Percentiles rank a stretch among this genome's conserved stretches.
phyloP scores from a whole-genome alignment of 2,888 invertebrate genomes.

The Erebia palarica region DNA sequence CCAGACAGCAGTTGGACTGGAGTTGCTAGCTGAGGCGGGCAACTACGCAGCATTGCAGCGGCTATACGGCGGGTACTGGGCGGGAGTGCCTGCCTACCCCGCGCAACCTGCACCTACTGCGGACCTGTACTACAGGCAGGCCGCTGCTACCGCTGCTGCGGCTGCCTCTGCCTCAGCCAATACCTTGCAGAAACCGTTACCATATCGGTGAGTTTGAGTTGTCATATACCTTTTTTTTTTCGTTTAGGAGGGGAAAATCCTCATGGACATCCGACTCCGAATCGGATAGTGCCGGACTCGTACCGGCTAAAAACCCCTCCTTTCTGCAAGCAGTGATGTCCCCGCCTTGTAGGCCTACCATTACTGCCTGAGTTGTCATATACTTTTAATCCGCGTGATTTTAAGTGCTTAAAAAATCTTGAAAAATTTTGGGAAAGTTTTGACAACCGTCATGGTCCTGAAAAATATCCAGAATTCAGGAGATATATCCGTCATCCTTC shows the following conservation, averaged over 20 bases:
- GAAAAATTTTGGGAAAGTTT: no score
- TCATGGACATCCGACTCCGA: no score
- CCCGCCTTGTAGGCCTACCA: no score
- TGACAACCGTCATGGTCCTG: no score
- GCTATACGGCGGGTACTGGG: slow-evolving; percentile 91
- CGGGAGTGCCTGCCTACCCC: slow-evolving; percentile 86
- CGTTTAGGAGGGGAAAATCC: no score
- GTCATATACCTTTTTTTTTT: neutral
- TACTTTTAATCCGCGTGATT: no score
- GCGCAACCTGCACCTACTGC: slow-evolving; percentile 86
- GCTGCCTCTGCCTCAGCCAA: slow-evolving; percentile 82
- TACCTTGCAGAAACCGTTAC: slow-evolving; percentile 94
- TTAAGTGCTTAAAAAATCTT: no score
- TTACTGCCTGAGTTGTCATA: neutral
- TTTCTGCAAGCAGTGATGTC: no score
- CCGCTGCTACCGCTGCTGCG: slow-evolving; percentile 88
- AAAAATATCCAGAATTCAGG: no score
- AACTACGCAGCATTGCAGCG: slow-evolving; percentile 99
- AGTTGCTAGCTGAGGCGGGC: slow-evolving; percentile 97
- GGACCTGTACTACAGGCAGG: slow-evolving; percentile 92
- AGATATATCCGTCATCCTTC: no score
- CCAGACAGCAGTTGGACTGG: slow-evolving; percentile 98
- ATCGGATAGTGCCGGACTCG: no score
- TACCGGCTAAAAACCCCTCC: no score
- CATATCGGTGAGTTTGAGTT: slow-evolving; percentile 82